Percentiles rank a stretch among this genome's conserved stretches.
phyloP scores from a whole-genome alignment of 1,140 invertebrate genomes.

The Heliconius hermathena region DNA sequence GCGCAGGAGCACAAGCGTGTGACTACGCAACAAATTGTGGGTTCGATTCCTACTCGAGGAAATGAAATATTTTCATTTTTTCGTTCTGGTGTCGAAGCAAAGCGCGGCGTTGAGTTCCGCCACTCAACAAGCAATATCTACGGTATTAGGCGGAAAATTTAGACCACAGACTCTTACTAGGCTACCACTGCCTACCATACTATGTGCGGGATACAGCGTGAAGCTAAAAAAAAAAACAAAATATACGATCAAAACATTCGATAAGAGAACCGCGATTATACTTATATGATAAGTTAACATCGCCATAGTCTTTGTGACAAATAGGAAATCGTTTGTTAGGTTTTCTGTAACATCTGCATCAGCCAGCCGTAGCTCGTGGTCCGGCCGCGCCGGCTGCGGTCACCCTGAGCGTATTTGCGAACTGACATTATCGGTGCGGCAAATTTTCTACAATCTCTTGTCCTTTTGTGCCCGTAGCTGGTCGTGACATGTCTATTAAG shows the following conservation, averaged over 20 bases:
- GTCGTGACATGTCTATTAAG: conserved; percentile 77
- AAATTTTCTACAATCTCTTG: conserved; percentile 77
- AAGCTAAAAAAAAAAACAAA: neutral
- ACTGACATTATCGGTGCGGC: conserved; percentile 66
- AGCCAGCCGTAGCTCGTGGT: conserved; percentile 43
- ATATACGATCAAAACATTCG: neutral
- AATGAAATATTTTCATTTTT: no score
- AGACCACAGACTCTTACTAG: no score
- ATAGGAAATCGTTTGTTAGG: conserved; percentile 27
- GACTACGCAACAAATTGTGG: no score
- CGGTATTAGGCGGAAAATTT: no score
- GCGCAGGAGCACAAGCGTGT: no score
- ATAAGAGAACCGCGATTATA: neutral
- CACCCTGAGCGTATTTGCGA: conserved; percentile 59
- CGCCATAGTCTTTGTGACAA: conserved; percentile 26
- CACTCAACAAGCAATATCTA: no score
- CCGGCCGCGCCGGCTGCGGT: conserved; percentile 40
- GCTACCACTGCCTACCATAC: no score
- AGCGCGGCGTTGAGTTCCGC: no score
- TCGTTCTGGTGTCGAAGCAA: no score
- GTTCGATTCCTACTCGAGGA: no score
- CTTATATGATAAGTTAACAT: neutral
- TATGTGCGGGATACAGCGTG: no score
- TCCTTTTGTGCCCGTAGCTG: conserved; percentile 71
- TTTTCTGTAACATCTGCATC: conserved; percentile 51